phyloP scores from a whole-genome alignment of 2,113 vertebrate species.

The Cathartes aura region DNA sequence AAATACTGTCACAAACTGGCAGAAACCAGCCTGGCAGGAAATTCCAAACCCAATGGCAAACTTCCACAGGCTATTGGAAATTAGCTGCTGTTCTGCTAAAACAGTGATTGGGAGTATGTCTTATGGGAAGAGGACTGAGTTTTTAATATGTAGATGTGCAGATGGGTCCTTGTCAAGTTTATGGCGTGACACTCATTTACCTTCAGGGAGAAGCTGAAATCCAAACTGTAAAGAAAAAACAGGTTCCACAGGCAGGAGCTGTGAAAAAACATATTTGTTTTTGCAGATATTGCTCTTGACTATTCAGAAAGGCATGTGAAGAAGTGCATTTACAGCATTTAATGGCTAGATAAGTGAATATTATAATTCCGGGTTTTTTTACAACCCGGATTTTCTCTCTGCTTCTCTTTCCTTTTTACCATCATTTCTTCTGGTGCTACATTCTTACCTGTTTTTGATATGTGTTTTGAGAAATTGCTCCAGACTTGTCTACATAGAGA shows the following conservation, averaged over 20 bases:
- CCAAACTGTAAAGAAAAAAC: not conserved
- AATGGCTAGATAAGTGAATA: not conserved
- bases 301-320: not conserved
- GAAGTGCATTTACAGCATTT: not conserved
- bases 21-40: conserved; percentile 68
- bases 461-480: not conserved
- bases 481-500: not conserved
- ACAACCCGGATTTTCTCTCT: not conserved
- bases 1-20: conserved; percentile 68
- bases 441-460: not conserved
- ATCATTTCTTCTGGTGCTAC: not conserved
- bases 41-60: conserved; percentile 73
- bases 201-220: conserved; percentile 14
- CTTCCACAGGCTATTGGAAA: conserved; percentile 76
- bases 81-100: conserved; percentile 72
- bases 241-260: not conserved
- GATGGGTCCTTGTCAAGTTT: not conserved
- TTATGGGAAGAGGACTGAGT: not conserved
- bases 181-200: not conserved
- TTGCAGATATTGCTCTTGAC: not conserved
- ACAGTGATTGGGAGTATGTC: not conserved
- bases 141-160: not conserved
- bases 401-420: not conserved
- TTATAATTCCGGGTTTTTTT: not conserved
- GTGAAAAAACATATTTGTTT: not conserved